Evolutionary conservation across 1,140 invertebrate species (phyloP).

Genomic region (Pissodes strobi): DNA sequence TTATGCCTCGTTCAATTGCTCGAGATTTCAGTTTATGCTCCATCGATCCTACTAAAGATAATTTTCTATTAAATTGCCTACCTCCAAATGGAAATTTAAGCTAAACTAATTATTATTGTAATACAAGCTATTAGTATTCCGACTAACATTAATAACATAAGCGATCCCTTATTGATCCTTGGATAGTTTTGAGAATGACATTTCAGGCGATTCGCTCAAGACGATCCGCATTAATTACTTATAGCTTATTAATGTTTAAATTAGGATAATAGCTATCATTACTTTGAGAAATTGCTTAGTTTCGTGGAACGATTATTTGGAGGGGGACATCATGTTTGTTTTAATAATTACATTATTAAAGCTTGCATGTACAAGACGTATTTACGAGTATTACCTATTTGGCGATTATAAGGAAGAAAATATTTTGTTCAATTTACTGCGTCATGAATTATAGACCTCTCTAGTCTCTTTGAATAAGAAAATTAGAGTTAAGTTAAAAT

Average conservation of each 20-base stretch:
- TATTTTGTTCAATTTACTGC: too few relatives aligned
- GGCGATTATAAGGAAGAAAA: too few relatives aligned
- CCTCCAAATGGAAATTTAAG: constrained; percentile 23
- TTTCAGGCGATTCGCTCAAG: constrained; percentile 7
- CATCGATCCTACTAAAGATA: neutral
- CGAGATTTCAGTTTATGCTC: neutral
- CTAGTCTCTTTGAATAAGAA: too few relatives aligned
- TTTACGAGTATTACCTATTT: too few relatives aligned
- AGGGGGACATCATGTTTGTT: neutral
- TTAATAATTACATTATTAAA: neutral
- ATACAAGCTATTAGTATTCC: constrained; percentile 26
- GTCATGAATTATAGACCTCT: too few relatives aligned
- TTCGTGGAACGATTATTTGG: neutral
- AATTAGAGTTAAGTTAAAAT: too few relatives aligned
- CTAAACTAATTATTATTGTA: constrained; percentile 25
- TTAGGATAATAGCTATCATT: constrained; percentile 19
- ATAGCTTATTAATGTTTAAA: constrained; percentile 24
- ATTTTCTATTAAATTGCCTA: constrained; percentile 19
- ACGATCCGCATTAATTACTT: constrained; percentile 23
- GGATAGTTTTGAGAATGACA: neutral
- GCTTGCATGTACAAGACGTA: too few relatives aligned
- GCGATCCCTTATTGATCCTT: constrained; percentile 22
- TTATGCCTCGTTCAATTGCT: too few relatives aligned
- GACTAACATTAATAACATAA: constrained; percentile 30
- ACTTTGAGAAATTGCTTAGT: constrained; percentile 10